Percentiles rank a stretch among this genome's conserved stretches.
Conservation (phyloP, 2,113 vertebrate genomes). For the Lophotis ruficrista region DNA sequence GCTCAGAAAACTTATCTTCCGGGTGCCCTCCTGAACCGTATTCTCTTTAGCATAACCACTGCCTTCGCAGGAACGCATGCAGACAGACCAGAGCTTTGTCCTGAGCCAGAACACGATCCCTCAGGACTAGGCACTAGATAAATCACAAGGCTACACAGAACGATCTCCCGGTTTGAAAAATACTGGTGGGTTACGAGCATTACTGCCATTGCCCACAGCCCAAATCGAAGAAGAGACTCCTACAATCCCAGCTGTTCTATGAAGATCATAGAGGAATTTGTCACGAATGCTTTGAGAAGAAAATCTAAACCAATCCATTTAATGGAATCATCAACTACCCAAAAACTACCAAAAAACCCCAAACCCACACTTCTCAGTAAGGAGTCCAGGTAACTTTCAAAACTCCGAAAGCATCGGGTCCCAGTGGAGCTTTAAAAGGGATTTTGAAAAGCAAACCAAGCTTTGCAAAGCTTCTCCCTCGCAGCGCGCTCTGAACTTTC, state of each 20-base stretch:
- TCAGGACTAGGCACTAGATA: background rate
- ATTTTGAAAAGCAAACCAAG: background rate
- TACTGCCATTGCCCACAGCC: background rate
- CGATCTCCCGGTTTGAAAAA: background rate
- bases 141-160: background rate
- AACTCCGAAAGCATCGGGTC: background rate
- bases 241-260: background rate
- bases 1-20: background rate
- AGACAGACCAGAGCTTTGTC: background rate
- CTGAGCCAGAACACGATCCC: background rate
- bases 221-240: background rate
- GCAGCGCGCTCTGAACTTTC: background rate
- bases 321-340: background rate
- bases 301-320: background rate
- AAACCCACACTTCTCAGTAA: background rate
- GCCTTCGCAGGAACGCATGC: fast-evolving
- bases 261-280: background rate
- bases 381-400: background rate
- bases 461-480: background rate
- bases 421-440: background rate
- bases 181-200: background rate
- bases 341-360: background rate
- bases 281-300: background rate
- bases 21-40: background rate
- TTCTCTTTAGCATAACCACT: background rate